Evolutionary conservation across 2,888 invertebrate genomes (phyloP).

Genomic region (Pteria penguin): DNA sequence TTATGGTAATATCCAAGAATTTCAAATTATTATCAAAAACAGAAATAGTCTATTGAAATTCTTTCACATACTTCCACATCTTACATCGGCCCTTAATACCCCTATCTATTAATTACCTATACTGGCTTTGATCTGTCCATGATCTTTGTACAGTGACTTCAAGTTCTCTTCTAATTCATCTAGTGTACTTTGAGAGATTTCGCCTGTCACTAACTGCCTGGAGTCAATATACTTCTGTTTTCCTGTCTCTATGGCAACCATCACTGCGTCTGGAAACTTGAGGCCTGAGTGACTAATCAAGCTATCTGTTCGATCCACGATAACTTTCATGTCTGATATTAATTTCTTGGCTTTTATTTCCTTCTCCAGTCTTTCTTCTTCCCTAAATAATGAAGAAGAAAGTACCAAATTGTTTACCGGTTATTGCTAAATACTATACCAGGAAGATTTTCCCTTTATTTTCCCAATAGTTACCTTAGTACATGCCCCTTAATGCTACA

Average conservation of each 20-base stretch:
- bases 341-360: slow-evolving; percentile 44
- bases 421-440: neutral
- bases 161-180: slow-evolving; percentile 44
- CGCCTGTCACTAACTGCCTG: slow-evolving; percentile 18
- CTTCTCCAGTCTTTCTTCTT: slow-evolving; percentile 53
- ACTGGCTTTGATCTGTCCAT: slow-evolving; percentile 52
- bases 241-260: slow-evolving; percentile 8
- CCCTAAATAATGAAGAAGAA: slow-evolving; percentile 39
- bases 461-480: no score
- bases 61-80: no score
- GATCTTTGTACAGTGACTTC: slow-evolving; percentile 48
- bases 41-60: no score
- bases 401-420: neutral
- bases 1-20: no score
- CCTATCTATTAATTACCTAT: slow-evolving; percentile 49
- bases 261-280: slow-evolving; percentile 24
- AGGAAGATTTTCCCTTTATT: neutral
- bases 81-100: no score
- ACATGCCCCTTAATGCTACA: no score
- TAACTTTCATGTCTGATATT: slow-evolving; percentile 39
- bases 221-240: slow-evolving; percentile 1
- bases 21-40: no score
- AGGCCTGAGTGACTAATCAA: slow-evolving; percentile 17
- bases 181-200: slow-evolving; percentile 31
- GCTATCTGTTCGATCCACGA: slow-evolving; percentile 9